Percentiles rank a stretch among this genome's conserved stretches.
phyloP scores from a whole-genome alignment of 2,113 vertebrate species.

The Etheostoma spectabile region DNA sequence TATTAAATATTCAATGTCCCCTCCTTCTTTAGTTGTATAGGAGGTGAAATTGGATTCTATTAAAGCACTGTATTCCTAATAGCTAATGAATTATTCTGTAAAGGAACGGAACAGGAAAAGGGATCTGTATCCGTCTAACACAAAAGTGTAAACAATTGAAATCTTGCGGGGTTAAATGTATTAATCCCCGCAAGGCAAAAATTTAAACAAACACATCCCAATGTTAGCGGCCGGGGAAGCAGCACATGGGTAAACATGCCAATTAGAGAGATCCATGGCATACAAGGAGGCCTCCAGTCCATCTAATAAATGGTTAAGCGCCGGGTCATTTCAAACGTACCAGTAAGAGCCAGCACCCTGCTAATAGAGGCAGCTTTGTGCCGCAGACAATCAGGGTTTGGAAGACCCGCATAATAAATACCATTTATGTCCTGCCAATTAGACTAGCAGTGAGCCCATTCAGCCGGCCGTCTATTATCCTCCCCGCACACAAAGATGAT shows the following conservation, averaged over 20 bases:
- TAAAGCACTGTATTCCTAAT: slow-evolving; percentile 23
- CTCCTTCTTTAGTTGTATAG: slow-evolving; percentile 24
- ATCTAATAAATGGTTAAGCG: slow-evolving; percentile 81
- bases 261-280: slow-evolving; percentile 80
- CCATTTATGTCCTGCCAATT: slow-evolving; percentile 85
- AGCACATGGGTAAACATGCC: slow-evolving; percentile 79
- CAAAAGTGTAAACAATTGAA: slow-evolving; percentile 56
- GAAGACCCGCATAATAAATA: slow-evolving; percentile 82
- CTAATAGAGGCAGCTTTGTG: slow-evolving; percentile 83
- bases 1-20: slow-evolving; percentile 59
- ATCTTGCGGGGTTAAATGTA: slow-evolving; percentile 62
- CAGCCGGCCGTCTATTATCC: slow-evolving; percentile 78
- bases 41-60: slow-evolving; percentile 45
- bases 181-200: slow-evolving; percentile 68
- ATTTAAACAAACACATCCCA: slow-evolving; percentile 70
- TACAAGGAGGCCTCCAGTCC: slow-evolving; percentile 74
- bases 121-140: slow-evolving; percentile 37
- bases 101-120: slow-evolving; percentile 29
- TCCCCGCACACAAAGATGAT: slow-evolving; percentile 79
- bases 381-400: slow-evolving; percentile 80
- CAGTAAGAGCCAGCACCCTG: slow-evolving; percentile 74
- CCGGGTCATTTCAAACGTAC: slow-evolving; percentile 78
- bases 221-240: slow-evolving; percentile 62
- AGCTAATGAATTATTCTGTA: slow-evolving; percentile 45
- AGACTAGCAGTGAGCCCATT: slow-evolving; percentile 80